A percentile compares a stretch with the other conserved stretches of the same genome.
Conservation (phyloP, 2,113 vertebrate genomes). For the Ptilonorhynchus violaceus region DNA sequence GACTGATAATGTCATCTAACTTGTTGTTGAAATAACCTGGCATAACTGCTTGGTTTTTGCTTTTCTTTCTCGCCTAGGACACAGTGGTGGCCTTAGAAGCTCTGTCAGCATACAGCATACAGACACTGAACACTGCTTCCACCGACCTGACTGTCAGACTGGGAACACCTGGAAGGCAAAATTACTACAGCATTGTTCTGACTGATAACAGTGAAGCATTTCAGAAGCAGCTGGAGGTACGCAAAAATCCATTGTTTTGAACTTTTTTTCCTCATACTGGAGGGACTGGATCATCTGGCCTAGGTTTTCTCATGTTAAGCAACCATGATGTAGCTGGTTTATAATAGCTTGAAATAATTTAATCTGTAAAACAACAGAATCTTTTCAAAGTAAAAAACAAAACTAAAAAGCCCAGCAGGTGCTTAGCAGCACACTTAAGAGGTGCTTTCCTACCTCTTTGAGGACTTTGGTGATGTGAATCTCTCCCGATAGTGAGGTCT, state of each 20-base stretch:
- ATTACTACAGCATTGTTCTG: slow-evolving; percentile 35
- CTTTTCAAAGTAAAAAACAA: background rate
- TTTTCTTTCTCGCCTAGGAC: slow-evolving; percentile 68
- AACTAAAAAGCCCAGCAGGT: background rate
- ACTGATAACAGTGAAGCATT: slow-evolving; percentile 23
- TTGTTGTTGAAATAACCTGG: background rate
- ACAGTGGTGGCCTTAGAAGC: slow-evolving; percentile 82
- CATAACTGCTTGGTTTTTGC: background rate
- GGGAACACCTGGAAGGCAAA: background rate
- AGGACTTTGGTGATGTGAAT: background rate
- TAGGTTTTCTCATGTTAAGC: background rate
- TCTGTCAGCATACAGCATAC: slow-evolving; percentile 73
- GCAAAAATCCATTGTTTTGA: background rate
- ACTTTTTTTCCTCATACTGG: background rate
- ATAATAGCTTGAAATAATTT: background rate
- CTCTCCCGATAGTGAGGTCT: background rate
- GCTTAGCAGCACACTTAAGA: background rate
- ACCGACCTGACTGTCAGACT: slow-evolving; percentile 52
- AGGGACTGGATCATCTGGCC: background rate
- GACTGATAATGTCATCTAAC: background rate
- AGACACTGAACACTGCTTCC: background rate
- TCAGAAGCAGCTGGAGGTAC: slow-evolving; percentile 76
- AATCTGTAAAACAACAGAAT: background rate
- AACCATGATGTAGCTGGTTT: background rate
- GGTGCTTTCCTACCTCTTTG: background rate